A percentile compares a stretch with the other conserved stretches of the same genome.
Evolutionary conservation across 2,888 invertebrate genomes (phyloP).

Genomic region (Nephrotoma guestfalica): DNA sequence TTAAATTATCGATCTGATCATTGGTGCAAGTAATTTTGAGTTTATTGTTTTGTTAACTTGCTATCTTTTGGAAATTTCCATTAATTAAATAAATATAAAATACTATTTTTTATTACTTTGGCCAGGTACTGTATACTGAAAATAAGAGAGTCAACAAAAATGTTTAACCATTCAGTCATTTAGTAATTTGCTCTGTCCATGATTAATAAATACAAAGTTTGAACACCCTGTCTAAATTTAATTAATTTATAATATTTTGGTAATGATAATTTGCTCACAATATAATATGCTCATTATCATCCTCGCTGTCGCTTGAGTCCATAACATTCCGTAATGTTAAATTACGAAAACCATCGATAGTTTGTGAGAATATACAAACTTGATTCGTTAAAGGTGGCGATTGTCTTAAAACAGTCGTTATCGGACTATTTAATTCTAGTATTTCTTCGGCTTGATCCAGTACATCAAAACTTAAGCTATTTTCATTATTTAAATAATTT

Average conservation of each 20-base stretch:
- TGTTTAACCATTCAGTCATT: too few relatives aligned
- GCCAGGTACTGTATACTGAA: too few relatives aligned
- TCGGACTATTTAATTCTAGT: conserved; percentile 15
- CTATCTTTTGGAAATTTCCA: too few relatives aligned
- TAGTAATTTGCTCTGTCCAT: too few relatives aligned
- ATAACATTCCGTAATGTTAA: conserved; percentile 26
- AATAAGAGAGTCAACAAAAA: too few relatives aligned
- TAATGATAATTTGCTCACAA: conserved; percentile 11
- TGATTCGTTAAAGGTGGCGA: background rate
- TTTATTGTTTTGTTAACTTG: too few relatives aligned
- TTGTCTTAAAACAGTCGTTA: background rate
- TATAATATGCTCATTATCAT: conserved; percentile 18
- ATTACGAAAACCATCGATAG: conserved; percentile 27
- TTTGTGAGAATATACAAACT: conserved; percentile 25
- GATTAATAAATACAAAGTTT: background rate
- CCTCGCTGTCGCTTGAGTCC: conserved; percentile 26
- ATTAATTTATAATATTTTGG: background rate
- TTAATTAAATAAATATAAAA: too few relatives aligned
- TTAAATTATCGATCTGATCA: too few relatives aligned
- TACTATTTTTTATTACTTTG: too few relatives aligned
- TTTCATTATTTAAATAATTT: background rate
- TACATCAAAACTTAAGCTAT: conserved; percentile 13
- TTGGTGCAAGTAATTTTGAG: too few relatives aligned
- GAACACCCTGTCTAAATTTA: background rate
- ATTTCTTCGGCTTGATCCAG: conserved; percentile 27